These are phyloP conservation scores for Campoplex capitator DNA, from an alignment of 2,888 invertebrate genomes.

Conservation along the genomic window DNA sequence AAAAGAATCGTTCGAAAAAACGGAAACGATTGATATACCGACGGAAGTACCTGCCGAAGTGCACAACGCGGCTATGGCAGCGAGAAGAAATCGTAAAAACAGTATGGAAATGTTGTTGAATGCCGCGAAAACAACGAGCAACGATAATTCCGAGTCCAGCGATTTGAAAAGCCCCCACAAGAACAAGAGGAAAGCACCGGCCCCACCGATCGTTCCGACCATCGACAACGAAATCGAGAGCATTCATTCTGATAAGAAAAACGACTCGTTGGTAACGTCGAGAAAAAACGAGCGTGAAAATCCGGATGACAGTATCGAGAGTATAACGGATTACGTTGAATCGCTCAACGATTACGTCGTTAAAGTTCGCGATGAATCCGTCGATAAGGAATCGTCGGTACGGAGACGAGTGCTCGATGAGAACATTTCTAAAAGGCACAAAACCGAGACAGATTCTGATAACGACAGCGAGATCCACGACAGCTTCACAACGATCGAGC, in stretches of 20 bases:
- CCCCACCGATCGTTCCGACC: conserved; percentile 86
- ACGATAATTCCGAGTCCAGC: conserved; percentile 76
- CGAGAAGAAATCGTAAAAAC: conserved; percentile 89
- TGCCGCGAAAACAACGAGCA: conserved; percentile 62
- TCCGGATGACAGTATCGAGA: conserved; percentile 76
- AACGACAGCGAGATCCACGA: conserved; percentile 84
- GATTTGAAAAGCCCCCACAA: conserved; percentile 86
- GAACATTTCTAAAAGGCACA: conserved; percentile 72
- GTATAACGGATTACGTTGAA: conserved; percentile 78
- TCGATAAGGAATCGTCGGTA: conserved; percentile 65
- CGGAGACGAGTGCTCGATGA: conserved; percentile 63
- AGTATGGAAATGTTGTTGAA: conserved; percentile 75
- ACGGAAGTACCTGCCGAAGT: conserved; percentile 90
- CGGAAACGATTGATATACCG: conserved; percentile 86
- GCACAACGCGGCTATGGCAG: conserved; percentile 90
- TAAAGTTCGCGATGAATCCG: conserved; percentile 71
- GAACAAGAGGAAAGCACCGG: conserved; percentile 90
- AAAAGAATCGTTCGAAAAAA: conserved; percentile 86
- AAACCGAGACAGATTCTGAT: conserved; percentile 86
- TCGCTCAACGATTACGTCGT: conserved; percentile 75
- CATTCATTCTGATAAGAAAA: background rate
- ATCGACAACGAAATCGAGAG: conserved; percentile 56
- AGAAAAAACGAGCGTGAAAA: conserved; percentile 61
- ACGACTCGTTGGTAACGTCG: conserved; percentile 3
- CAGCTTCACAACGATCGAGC: conserved; percentile 88